Evolutionary conservation across 2,113 vertebrate genomes (phyloP).

Genomic region (Coptodon bakossiorum): DNA sequence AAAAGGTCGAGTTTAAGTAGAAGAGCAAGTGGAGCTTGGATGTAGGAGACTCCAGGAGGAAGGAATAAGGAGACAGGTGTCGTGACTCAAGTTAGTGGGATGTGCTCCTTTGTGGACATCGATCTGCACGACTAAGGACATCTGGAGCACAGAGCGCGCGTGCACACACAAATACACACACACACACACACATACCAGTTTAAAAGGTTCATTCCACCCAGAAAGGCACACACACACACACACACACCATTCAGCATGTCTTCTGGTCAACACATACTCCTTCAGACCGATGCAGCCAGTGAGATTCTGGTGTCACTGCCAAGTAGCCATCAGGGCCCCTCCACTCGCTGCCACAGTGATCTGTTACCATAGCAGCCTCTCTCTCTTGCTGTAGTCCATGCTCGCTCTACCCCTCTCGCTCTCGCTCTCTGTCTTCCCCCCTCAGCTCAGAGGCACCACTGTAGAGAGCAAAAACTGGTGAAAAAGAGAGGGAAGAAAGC

Average conservation of each 20-base stretch:
- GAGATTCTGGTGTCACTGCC: slow-evolving; percentile 45
- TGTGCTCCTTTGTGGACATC: slow-evolving; percentile 34
- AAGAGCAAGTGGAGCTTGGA: neutral
- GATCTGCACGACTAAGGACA: slow-evolving; percentile 54
- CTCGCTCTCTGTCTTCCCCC: neutral
- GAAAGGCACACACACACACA: neutral
- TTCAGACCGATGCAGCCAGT: slow-evolving; percentile 25
- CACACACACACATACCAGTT: neutral
- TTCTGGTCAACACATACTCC: slow-evolving; percentile 26
- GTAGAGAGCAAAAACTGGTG: slow-evolving; percentile 35
- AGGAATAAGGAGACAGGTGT: neutral
- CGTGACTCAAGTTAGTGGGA: slow-evolving; percentile 31
- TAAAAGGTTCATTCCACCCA: neutral
- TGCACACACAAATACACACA: neutral
- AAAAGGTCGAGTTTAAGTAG: neutral
- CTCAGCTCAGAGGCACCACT: slow-evolving; percentile 35
- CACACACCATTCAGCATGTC: neutral
- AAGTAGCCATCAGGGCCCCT: slow-evolving; percentile 65
- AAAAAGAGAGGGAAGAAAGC: neutral
- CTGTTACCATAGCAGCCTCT: slow-evolving; percentile 67
- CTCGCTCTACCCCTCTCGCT: neutral
- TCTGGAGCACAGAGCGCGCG: slow-evolving; percentile 41
- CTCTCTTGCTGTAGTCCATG: slow-evolving; percentile 21
- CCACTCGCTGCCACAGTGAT: slow-evolving; percentile 51
- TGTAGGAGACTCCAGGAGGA: neutral